Percentiles rank a stretch among this genome's conserved stretches.
Evolutionary conservation across 2,888 invertebrate species (phyloP).

Genomic region (Pterostichus madidus): DNA sequence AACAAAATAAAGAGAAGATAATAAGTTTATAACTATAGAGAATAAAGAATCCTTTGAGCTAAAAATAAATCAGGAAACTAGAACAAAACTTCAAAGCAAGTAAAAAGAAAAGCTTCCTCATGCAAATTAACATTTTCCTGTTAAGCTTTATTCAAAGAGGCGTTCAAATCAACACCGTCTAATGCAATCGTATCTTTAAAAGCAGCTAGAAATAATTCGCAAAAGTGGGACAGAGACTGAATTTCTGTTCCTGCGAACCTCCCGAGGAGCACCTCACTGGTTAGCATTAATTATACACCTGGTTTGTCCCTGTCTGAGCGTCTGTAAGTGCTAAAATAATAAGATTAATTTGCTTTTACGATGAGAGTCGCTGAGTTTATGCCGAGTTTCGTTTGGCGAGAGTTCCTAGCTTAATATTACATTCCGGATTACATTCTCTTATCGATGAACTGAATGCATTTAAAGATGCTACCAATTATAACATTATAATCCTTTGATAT

Average conservation of each 20-base stretch:
- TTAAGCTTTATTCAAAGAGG: constrained; percentile 53
- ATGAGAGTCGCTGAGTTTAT: constrained; percentile 40
- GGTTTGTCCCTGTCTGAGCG: constrained; percentile 58
- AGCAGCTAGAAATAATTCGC: constrained; percentile 56
- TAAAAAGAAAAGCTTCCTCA: constrained; percentile 28
- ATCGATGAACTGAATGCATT: constrained; percentile 52
- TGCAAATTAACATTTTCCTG: constrained; percentile 48
- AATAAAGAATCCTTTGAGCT: constrained; percentile 37
- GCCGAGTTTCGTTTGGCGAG: constrained; percentile 20
- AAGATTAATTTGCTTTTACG: constrained; percentile 66
- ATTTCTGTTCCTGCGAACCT: constrained; percentile 27
- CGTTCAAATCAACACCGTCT: constrained; percentile 59
- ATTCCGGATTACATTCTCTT: constrained; percentile 56
- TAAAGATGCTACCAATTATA: constrained; percentile 33
- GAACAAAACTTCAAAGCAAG: constrained; percentile 39
- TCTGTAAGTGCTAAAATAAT: constrained; percentile 66
- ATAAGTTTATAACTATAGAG: constrained; percentile 37
- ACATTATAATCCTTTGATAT: constrained; percentile 9
- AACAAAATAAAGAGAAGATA: constrained; percentile 7
- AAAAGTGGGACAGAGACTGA: constrained; percentile 42
- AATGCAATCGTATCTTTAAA: constrained; percentile 59
- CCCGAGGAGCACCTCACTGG: constrained; percentile 19
- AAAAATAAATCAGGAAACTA: constrained; percentile 46
- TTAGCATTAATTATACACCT: constrained; percentile 65
- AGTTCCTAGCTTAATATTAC: constrained; percentile 48